Percentiles rank a stretch among this genome's conserved stretches.
Conservation (phyloP, 2,888 invertebrate species). For the Stenichneumon culpator region DNA sequence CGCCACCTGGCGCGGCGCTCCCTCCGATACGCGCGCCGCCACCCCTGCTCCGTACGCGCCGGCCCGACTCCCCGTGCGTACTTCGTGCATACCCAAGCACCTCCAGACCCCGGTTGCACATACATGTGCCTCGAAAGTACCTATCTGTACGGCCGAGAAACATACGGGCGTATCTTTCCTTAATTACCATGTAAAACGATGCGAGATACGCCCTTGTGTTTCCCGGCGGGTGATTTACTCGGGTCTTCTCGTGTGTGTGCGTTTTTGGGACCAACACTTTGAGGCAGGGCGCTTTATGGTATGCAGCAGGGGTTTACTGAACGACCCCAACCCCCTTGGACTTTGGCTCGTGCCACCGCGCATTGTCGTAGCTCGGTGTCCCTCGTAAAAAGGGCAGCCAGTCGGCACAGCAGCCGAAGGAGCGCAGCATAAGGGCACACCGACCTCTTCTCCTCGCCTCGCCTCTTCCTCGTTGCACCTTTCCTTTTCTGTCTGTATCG, state of each 20-base stretch:
- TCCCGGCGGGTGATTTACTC: not conserved
- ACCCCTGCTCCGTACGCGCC: slow-evolving; percentile 57
- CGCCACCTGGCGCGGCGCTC: slow-evolving; percentile 82
- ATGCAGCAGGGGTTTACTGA: slow-evolving; percentile 39
- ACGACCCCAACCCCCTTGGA: slow-evolving; percentile 74
- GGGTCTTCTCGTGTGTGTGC: not conserved
- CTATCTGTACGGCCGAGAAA: not conserved
- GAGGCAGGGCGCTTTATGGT: not conserved
- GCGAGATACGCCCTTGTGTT: not conserved
- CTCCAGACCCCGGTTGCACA: slow-evolving; percentile 2
- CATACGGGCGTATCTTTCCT: not conserved
- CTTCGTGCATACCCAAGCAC: slow-evolving; percentile 44
- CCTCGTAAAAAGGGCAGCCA: slow-evolving; percentile 61
- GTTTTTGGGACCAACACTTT: slow-evolving; percentile 24
- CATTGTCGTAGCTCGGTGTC: slow-evolving; percentile 77
- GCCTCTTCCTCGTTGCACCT: slow-evolving; percentile 37
- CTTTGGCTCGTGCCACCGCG: slow-evolving; percentile 82
- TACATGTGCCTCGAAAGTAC: slow-evolving; percentile 10
- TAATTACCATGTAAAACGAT: not conserved
- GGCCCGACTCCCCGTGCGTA: slow-evolving; percentile 61
- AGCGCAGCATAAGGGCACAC: not conserved
- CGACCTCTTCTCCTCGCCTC: slow-evolving; percentile 16
- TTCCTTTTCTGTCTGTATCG: slow-evolving; percentile 25
- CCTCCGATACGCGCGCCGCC: slow-evolving; percentile 59
- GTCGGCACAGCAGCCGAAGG: slow-evolving; percentile 29